phyloP scores from a whole-genome alignment of 2,888 invertebrate genomes.

The Amiota mariae region DNA sequence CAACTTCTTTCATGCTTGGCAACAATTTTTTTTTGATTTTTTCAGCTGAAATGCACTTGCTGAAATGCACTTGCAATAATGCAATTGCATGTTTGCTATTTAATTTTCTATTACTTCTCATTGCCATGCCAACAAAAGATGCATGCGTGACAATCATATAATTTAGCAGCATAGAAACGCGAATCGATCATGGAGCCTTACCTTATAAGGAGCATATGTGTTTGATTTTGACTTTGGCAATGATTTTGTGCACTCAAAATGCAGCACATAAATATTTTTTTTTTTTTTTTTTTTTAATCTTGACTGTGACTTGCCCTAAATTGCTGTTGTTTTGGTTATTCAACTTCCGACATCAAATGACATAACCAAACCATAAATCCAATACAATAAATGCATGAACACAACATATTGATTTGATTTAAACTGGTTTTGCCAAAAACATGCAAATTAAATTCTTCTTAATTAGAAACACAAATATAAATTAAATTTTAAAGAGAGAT shows the following conservation, averaged over 20 bases:
- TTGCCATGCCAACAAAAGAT: neutral
- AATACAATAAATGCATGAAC: neutral
- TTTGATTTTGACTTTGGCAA: conserved; percentile 15
- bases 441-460: conserved; percentile 14
- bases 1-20: neutral
- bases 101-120: neutral
- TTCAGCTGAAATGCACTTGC: neutral
- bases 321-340: neutral
- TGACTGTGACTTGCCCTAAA: neutral
- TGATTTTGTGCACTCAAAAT: neutral
- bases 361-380: neutral
- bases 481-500: neutral
- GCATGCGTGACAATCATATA: neutral
- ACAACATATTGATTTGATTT: neutral
- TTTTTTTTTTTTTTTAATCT: neutral
- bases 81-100: neutral
- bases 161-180: neutral
- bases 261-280: neutral
- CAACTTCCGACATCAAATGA: conserved; percentile 11
- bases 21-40: neutral
- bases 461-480: conserved; percentile 21
- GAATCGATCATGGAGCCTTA: neutral
- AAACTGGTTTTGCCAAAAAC: conserved; percentile 16
- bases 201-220: conserved; percentile 9
- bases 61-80: neutral